Conservation (phyloP, 2,888 invertebrate genomes). For the Aphidius colemani region DNA sequence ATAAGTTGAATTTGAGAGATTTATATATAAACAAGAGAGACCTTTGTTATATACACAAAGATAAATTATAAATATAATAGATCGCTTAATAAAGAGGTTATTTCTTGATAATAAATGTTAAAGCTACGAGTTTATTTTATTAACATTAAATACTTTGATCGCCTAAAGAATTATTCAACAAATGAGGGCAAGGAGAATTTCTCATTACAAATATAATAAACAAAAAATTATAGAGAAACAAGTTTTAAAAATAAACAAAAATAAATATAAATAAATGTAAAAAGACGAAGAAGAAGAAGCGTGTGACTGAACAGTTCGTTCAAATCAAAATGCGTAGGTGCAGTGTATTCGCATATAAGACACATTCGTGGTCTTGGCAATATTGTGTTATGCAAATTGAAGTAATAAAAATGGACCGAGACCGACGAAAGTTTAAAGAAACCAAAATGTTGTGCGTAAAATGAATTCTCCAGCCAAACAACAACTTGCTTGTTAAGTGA, state of each 20-base stretch:
- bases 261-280: slow-evolving; percentile 9
- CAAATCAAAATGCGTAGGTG: slow-evolving; percentile 15
- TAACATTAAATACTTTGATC: too few relatives aligned
- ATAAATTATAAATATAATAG: slow-evolving; percentile 5
- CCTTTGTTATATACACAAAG: background rate
- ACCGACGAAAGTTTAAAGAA: slow-evolving; percentile 12
- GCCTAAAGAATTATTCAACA: background rate
- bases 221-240: slow-evolving; percentile 10
- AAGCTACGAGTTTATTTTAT: slow-evolving; percentile 3
- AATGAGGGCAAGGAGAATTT: background rate
- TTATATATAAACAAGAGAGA: slow-evolving; percentile 21
- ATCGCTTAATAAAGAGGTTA: background rate
- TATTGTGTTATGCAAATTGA: slow-evolving; percentile 42
- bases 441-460: background rate
- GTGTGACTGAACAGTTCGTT: slow-evolving; percentile 15
- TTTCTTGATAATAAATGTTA: slow-evolving; percentile 19
- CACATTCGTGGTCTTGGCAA: slow-evolving; percentile 31
- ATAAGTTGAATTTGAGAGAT: background rate
- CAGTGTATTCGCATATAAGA: slow-evolving; percentile 17
- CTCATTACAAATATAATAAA: background rate
- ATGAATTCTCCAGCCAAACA: background rate
- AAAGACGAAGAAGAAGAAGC: slow-evolving; percentile 13
- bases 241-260: slow-evolving; percentile 14
- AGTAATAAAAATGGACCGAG: slow-evolving; percentile 38
- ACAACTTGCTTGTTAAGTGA: background rate